Conservation (phyloP, 2,797 vertebrate genomes). For the Hirundo rustica region DNA sequence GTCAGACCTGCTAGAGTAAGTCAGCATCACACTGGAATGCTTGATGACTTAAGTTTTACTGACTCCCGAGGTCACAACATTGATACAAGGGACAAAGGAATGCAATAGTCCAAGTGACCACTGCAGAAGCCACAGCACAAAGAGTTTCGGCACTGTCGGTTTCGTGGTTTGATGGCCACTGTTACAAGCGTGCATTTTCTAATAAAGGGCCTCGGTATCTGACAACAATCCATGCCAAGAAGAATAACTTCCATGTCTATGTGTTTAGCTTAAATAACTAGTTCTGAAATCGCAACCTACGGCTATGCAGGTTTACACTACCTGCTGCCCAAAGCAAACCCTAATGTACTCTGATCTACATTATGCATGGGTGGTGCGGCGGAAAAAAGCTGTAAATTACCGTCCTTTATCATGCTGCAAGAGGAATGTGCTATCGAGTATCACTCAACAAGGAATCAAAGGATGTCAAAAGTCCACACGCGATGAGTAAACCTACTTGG, state of each 20-base stretch:
- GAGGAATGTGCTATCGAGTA: neutral
- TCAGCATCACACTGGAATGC: neutral
- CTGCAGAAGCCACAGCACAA: neutral
- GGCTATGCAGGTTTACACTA: neutral
- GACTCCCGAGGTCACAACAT: neutral
- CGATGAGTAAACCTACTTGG: neutral
- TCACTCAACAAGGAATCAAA: neutral
- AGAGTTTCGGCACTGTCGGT: accelerated
- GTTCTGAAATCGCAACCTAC: neutral
- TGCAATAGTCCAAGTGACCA: accelerated
- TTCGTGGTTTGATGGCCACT: accelerated
- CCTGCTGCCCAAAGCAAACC: neutral
- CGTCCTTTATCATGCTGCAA: neutral
- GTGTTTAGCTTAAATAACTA: neutral
- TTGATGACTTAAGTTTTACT: neutral
- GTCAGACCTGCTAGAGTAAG: neutral
- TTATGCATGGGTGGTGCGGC: neutral
- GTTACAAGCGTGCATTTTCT: neutral
- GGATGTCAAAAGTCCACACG: neutral
- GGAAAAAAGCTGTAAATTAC: neutral
- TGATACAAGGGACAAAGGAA: neutral
- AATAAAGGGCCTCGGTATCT: neutral
- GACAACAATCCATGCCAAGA: neutral
- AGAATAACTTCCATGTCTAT: accelerated
- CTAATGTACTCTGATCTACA: neutral